Percentiles rank a stretch among this genome's conserved stretches.
Conservation (phyloP, 92 coral and sea anemone species). For the Actinernus sp. region DNA sequence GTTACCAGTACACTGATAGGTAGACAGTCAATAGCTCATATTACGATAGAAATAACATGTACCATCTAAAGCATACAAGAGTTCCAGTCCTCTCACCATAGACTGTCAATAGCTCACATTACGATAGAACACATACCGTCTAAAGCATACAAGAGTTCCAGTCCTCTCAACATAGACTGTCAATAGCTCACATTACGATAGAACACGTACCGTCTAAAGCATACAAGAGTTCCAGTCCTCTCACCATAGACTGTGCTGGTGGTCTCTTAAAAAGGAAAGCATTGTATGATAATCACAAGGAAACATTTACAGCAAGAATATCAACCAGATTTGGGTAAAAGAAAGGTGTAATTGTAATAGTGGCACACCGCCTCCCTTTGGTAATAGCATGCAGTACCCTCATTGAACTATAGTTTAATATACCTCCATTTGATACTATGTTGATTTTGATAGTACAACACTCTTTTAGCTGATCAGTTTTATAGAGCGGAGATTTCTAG, state of each 20-base stretch:
- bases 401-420: no score
- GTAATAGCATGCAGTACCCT: no score
- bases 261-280: constrained; percentile 76
- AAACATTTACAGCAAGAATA: no score
- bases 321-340: no score
- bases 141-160: constrained; percentile 92
- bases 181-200: no score
- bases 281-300: no score
- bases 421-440: no score
- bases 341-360: neutral
- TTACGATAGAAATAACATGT: no score
- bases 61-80: constrained; percentile 92
- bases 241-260: constrained; percentile 95
- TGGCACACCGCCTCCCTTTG: neutral
- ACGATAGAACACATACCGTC: constrained; percentile 70
- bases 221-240: constrained; percentile 91
- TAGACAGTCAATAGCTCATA: no score
- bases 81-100: constrained; percentile 94
- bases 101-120: no score
- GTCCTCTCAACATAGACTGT: constrained; percentile 90
- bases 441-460: no score
- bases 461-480: neutral
- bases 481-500: neutral
- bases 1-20: neutral
- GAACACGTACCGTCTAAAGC: constrained; percentile 79